Evolutionary conservation across 2,888 invertebrate species (phyloP), one percentile per base, ranked within the genome.

Genomic region (Rhopalosiphum nymphaeae): DNA sequence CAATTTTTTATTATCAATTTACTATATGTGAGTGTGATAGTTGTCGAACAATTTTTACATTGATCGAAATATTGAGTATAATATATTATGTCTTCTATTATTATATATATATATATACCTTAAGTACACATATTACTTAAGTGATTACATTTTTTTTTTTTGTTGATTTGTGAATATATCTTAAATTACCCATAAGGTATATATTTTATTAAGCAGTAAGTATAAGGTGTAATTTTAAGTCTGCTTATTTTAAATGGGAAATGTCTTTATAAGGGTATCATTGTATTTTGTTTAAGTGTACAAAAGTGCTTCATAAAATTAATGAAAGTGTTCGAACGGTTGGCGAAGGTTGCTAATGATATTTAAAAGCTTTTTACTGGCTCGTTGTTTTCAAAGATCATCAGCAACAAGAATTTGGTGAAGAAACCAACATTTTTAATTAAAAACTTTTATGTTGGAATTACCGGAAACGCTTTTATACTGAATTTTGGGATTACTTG

Each of bases 301-400:
- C 9, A 61, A 61, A 91, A 92, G 29, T 29, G 67, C 21, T 67
- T 16, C 44, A 42, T 92, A 78, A 88, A 92, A 92, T 88, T 92
- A 92, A 92, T 92, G 88, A 89, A 53, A 92, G 53, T 92, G 67
- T 92, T 36, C 53, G 53, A 78, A 67, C 53, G 21, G 3, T 61
- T 29, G 67, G 36, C 67, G 53, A 42, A 88, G 53, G 88, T 92
- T 78, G 88, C 49, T 88, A 92, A 92, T 78, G 88, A 67, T 88
- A 88, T 78, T 88, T 88, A 78, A 92, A 92, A 92, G 88, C 88
- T 88, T 92, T 92, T 92, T 88, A 88, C 53, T 44, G 92, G 49
- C 42, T 53, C 67, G 16, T 53, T 25, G 53, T 78, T 88, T 53
- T 21, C 53, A 61, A 53, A 67, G 67, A 92, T 92, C 88, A 44